Evolutionary conservation across 1,140 invertebrate species (phyloP).

Genomic region (Hyles vespertilio): DNA sequence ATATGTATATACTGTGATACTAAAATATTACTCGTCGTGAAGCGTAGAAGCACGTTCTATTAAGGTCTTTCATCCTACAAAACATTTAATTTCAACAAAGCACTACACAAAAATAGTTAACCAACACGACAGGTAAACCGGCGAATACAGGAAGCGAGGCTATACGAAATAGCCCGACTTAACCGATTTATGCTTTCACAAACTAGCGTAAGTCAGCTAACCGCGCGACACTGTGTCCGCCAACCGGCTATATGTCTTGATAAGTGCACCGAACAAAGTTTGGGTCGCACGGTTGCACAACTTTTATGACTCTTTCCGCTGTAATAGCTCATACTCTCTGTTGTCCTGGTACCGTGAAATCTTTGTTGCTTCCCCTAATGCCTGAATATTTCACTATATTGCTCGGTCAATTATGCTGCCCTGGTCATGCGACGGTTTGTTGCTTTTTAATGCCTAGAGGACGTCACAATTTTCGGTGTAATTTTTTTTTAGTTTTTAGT

Average conservation of each 20-base stretch:
- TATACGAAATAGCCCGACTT: background rate
- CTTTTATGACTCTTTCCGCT: conserved; percentile 19
- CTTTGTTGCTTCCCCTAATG: background rate
- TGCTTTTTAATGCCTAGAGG: too few species aligned
- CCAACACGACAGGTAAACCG: too few species aligned
- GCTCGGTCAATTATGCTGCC: background rate
- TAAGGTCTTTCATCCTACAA: too few species aligned
- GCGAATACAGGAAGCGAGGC: background rate
- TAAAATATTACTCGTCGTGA: too few species aligned
- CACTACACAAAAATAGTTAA: too few species aligned
- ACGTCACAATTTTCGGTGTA: too few species aligned
- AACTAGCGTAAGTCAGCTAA: conserved; percentile 4
- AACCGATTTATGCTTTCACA: conserved; percentile 2
- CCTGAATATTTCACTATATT: background rate
- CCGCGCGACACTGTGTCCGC: conserved; percentile 13
- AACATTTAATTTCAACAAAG: too few species aligned
- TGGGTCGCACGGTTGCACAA: conserved; percentile 27
- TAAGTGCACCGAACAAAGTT: conserved; percentile 33
- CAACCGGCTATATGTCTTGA: conserved; percentile 22
- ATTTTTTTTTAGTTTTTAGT: too few species aligned
- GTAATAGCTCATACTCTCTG: conserved; percentile 17
- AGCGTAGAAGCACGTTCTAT: too few species aligned
- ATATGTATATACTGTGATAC: too few species aligned
- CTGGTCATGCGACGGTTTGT: too few species aligned
- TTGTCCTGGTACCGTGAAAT: conserved; percentile 11